Conservation (phyloP, 2,888 invertebrate genomes). For the Lissonota sp. region DNA sequence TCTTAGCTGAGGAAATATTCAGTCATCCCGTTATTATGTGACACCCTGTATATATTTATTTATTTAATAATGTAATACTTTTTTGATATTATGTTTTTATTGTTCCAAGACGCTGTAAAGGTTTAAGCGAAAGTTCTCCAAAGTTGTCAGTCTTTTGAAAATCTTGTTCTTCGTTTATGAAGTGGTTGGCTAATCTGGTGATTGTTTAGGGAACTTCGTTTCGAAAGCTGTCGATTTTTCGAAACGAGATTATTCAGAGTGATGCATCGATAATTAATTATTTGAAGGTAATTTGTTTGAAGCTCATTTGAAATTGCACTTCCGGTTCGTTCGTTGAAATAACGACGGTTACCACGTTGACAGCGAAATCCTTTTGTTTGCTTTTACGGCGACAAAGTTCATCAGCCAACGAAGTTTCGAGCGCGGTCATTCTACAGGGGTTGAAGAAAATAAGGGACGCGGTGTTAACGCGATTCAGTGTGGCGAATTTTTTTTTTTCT, state of each 20-base stretch:
- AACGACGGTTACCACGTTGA: too few relatives aligned
- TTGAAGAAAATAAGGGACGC: conserved; percentile 1
- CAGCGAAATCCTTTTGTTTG: too few relatives aligned
- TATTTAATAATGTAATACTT: too few relatives aligned
- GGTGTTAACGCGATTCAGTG: background rate
- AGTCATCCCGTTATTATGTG: background rate
- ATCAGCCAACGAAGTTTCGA: too few relatives aligned
- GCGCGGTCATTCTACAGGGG: background rate
- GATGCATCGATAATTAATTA: too few relatives aligned
- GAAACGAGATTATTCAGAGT: too few relatives aligned
- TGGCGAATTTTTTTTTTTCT: conserved; percentile 15
- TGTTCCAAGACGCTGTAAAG: background rate
- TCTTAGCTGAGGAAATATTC: too few relatives aligned
- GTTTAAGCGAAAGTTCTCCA: background rate
- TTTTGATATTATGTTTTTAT: background rate
- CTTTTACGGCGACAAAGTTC: too few relatives aligned
- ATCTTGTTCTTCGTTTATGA: background rate
- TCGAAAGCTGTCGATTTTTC: background rate
- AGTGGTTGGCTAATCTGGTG: conserved; percentile 22
- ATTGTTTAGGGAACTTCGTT: background rate
- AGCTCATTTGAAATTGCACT: too few relatives aligned
- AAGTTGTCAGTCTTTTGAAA: background rate
- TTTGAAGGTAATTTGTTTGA: too few relatives aligned
- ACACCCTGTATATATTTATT: too few relatives aligned
- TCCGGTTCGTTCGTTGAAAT: too few relatives aligned